Percentiles rank a stretch among this genome's conserved stretches.
Evolutionary conservation across 2,797 vertebrate genomes (phyloP).

Genomic region (Enteromius viviparus): DNA sequence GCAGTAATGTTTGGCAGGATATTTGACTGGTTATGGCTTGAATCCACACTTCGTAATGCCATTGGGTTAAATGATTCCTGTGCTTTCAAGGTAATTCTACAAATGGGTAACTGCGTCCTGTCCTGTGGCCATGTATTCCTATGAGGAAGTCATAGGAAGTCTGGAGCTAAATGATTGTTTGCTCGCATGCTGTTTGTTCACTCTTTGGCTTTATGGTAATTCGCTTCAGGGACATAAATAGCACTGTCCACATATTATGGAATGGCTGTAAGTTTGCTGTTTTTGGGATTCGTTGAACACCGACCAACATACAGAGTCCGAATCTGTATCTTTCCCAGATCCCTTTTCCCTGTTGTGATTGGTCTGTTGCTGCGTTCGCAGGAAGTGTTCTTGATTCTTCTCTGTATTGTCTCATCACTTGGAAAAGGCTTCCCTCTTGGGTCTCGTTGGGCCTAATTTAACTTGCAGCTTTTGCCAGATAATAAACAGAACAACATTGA

Average conservation of each 20-base stretch:
- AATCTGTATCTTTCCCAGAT: background rate
- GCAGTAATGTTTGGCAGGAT: background rate
- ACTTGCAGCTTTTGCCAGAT: conserved; percentile 42
- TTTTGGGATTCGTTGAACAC: background rate
- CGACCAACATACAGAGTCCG: background rate
- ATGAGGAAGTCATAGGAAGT: conserved; percentile 56
- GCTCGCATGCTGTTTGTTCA: conserved; percentile 41
- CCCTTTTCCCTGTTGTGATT: too few relatives aligned
- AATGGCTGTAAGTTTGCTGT: conserved; percentile 47
- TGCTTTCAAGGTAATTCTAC: conserved; percentile 19
- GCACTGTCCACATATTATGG: conserved; percentile 35
- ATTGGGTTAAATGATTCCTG: conserved; percentile 14
- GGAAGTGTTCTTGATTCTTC: background rate
- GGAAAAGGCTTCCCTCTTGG: background rate
- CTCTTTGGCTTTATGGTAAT: conserved; percentile 42
- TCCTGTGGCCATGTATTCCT: conserved; percentile 64
- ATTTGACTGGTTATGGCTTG: background rate
- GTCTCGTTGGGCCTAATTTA: conserved; percentile 48
- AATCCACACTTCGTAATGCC: background rate
- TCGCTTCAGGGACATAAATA: conserved; percentile 34
- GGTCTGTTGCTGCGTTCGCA: background rate
- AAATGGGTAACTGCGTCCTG: conserved; percentile 43
- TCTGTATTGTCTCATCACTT: background rate
- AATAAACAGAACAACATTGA: conserved; percentile 17
- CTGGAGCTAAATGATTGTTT: conserved; percentile 58